A percentile compares a stretch with the other conserved stretches of the same genome.
These are phyloP conservation scores for Iselma pallidipennis DNA, from an alignment of 2,888 invertebrate genomes.

Conservation along the genomic window DNA sequence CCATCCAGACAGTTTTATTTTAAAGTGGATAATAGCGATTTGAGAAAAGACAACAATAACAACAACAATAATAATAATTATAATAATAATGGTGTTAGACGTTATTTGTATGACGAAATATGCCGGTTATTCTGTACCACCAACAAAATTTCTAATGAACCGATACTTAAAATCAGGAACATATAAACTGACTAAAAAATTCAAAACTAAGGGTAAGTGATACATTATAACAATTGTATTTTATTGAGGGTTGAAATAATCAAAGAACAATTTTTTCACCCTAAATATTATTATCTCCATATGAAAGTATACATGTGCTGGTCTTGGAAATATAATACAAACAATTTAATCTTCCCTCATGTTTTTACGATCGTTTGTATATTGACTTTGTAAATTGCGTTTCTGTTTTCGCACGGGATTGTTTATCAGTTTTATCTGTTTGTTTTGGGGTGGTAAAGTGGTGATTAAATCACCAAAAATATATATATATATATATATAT, in stretches of 20 bases:
- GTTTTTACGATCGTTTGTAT: slow-evolving; percentile 17
- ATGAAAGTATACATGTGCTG: not conserved
- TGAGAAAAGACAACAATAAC: not conserved
- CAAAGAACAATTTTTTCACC: no score
- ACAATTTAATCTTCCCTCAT: slow-evolving; percentile 23
- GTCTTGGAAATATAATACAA: slow-evolving; percentile 5
- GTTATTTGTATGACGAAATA: slow-evolving; percentile 8
- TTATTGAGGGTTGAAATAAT: no score
- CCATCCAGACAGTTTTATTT: slow-evolving; percentile 4
- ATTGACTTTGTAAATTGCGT: slow-evolving; percentile 25
- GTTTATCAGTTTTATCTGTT: slow-evolving; percentile 23
- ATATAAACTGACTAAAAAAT: slow-evolving; percentile 14
- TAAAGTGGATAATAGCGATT: slow-evolving; percentile 15
- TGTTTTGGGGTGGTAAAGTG: slow-evolving; percentile 12
- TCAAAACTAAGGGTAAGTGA: slow-evolving; percentile 16
- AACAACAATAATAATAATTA: not conserved
- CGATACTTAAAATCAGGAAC: slow-evolving; percentile 17
- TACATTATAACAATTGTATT: not conserved
- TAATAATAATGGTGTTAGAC: slow-evolving; percentile 13
- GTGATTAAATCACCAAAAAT: slow-evolving; percentile 3
- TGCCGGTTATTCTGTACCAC: slow-evolving; percentile 12
- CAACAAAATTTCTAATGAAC: slow-evolving; percentile 22
- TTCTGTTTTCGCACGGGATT: slow-evolving; percentile 16
- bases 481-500: no score
- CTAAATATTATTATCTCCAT: not conserved